phyloP scores from a whole-genome alignment of 2,113 vertebrate species.

The Panthera leo region DNA sequence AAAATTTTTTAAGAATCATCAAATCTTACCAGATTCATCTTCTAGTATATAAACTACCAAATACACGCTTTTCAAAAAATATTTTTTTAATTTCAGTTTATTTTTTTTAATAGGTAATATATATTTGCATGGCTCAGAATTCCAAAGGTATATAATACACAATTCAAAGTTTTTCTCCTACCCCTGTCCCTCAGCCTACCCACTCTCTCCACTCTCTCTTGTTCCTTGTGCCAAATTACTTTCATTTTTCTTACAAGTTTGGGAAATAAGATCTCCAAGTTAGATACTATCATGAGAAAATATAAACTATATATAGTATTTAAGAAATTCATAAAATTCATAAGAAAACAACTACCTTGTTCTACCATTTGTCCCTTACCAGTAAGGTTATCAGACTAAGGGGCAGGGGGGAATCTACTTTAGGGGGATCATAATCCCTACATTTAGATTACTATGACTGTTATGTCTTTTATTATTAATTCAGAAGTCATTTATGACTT shows the following conservation, averaged over 20 bases:
- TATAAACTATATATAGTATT: neutral
- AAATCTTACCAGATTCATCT: too few relatives aligned
- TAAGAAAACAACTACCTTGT: neutral
- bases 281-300: neutral
- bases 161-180: neutral
- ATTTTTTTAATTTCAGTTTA: neutral
- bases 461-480: neutral
- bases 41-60: too few relatives aligned
- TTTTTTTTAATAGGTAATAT: neutral
- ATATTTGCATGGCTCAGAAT: neutral
- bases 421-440: neutral
- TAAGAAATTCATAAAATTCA: neutral
- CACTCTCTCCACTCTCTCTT: neutral
- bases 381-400: neutral
- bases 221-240: neutral
- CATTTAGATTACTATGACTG: neutral
- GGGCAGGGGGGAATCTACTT: neutral
- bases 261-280: slow-evolving; percentile 2
- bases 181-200: neutral
- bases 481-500: neutral
- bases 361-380: neutral
- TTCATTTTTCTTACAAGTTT: neutral
- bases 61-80: too few relatives aligned
- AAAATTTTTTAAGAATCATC: too few relatives aligned
- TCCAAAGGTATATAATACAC: neutral